A percentile compares a stretch with the other conserved stretches of the same genome.
Conservation (phyloP, 1,140 invertebrate genomes). For the Apocrypta bakeri region DNA sequence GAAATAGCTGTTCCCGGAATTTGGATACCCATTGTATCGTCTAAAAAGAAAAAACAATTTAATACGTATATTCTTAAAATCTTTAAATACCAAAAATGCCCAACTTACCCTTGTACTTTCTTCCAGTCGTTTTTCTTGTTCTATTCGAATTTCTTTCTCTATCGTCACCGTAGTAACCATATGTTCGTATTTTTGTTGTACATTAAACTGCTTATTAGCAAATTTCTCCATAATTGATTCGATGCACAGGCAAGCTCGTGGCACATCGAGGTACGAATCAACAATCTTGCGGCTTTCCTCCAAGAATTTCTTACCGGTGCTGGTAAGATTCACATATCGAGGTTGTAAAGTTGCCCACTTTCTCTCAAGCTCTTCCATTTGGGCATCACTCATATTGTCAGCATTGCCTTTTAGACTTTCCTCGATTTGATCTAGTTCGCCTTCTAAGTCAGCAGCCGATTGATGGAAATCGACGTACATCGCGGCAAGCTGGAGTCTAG, state of each 20-base stretch:
- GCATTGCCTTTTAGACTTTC: slow-evolving; percentile 70
- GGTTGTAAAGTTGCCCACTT: slow-evolving; percentile 79
- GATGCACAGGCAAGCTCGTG: slow-evolving; percentile 80
- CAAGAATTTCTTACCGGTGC: slow-evolving; percentile 81
- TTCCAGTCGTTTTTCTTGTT: slow-evolving; percentile 82
- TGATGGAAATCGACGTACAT: slow-evolving; percentile 85
- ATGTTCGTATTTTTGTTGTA: slow-evolving; percentile 82
- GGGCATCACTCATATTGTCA: slow-evolving; percentile 75
- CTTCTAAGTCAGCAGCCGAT: slow-evolving; percentile 79
- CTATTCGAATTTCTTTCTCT: slow-evolving; percentile 79
- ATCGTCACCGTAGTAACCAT: slow-evolving; percentile 80
- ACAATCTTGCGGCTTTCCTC: slow-evolving; percentile 80
- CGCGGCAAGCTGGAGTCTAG: slow-evolving; percentile 79
- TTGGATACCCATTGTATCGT: slow-evolving; percentile 85
- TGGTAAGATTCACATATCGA: slow-evolving; percentile 77
- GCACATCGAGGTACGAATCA: slow-evolving; percentile 84
- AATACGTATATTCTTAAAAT: background rate
- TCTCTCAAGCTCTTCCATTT: slow-evolving; percentile 76
- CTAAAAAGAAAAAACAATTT: slow-evolving; percentile 68
- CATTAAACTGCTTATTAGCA: slow-evolving; percentile 79
- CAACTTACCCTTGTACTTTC: slow-evolving; percentile 81
- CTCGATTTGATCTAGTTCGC: slow-evolving; percentile 82
- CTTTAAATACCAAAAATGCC: background rate
- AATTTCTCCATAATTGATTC: slow-evolving; percentile 83
- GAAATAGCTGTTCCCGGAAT: slow-evolving; percentile 85